phyloP scores from a whole-genome alignment of 2,797 vertebrate genomes.

The Chloroceryle amazona region DNA sequence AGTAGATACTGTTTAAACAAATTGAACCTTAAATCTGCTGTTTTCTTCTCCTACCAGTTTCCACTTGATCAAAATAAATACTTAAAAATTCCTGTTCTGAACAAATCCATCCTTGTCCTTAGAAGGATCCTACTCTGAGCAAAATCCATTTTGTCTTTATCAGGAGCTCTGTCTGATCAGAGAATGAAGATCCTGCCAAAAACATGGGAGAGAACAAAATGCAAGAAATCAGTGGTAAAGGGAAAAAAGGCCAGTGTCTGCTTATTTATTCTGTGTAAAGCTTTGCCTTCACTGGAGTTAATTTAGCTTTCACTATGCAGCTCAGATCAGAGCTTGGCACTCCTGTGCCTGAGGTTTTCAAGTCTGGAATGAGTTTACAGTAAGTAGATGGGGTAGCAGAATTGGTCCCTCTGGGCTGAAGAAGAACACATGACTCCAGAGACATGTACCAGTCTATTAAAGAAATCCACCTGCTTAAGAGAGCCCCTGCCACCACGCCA shows the following conservation, averaged over 20 bases:
- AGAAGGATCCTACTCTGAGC: neutral
- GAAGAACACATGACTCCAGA: neutral
- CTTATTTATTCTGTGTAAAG: neutral
- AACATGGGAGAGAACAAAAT: neutral
- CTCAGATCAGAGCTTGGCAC: neutral
- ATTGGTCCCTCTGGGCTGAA: neutral
- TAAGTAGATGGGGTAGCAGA: neutral
- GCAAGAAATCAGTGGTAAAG: neutral
- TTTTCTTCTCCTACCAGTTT: neutral
- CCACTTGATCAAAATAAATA: neutral
- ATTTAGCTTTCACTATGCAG: neutral
- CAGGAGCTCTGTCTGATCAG: neutral
- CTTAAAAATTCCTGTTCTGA: neutral
- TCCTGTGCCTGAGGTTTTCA: neutral
- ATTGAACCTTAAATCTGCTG: neutral
- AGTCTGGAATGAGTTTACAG: fast-evolving
- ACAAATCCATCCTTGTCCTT: neutral
- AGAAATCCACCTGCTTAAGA: neutral
- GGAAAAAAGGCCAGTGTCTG: neutral
- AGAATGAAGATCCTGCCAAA: neutral
- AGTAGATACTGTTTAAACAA: neutral
- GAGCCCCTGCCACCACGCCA: fast-evolving
- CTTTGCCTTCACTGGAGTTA: neutral
- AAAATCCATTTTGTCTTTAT: conserved; percentile 3
- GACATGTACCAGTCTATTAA: neutral